Evolutionary conservation across 2,888 invertebrate species (phyloP), one percentile per base, ranked within the genome.

Genomic region (Therioaphis trifolii): DNA sequence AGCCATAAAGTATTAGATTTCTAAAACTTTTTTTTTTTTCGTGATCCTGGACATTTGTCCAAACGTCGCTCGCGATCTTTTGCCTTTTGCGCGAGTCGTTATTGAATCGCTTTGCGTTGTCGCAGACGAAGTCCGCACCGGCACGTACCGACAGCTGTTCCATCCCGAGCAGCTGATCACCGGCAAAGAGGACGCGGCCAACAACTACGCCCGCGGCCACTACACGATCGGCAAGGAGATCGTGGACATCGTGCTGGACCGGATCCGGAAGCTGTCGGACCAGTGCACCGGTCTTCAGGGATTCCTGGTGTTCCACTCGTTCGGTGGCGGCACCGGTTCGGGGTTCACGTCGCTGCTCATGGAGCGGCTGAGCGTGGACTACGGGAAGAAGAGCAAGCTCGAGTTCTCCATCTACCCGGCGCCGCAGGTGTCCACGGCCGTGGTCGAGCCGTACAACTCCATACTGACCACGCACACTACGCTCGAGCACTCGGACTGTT

Each of bases 71-170:
- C 7, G 7, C 35, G 7, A 35, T 35, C 7, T 35, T 35, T 3
- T 5, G 7, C 3, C 7, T 35, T 35, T 35, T 35, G 7, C n/a
- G 35, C 7, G 7, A 35, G 35, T 35, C n/a, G n/a, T n/a, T n/a
- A n/a, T n/a, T n/a, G n/a, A n/a, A 35, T 7, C 35, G 3, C 3
- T 35, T 7, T 46, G 0, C 12, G 15, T 49, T 71, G 29, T 87
- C 87, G 18, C 87, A 89, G 95, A 96, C 90, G 96, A 96, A 91
- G 95, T 96, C 86, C 93, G 96, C 87, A 96, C 96, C 84, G 97
- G 96, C 88, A 96, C 96, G 5, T 92, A 92, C 88, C 89, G 91
- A 43, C 91, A 91, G 86, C 88, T 93, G 52, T 93, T 92, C 88
- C 93, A 93, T 86, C 93, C 92, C 0, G 92, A 93, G 87, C 93